Base-by-base conservation (phyloP, 2,797 vertebrate genomes). In the Pempheris klunzingeri region DNA sequence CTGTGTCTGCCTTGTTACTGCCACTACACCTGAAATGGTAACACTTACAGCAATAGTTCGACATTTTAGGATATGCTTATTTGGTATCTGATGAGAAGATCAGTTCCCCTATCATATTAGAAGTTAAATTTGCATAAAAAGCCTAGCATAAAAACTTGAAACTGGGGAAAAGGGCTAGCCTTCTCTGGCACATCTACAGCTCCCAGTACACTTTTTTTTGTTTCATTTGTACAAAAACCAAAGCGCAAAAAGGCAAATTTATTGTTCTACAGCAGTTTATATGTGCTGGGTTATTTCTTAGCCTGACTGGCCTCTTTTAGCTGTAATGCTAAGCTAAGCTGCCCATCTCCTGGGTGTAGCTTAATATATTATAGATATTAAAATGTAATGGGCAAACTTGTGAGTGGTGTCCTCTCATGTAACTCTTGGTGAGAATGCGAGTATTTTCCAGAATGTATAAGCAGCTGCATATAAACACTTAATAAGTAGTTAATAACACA, bases 1-100 rank as follows among this genome's bases (percentile, higher is more conserved):
- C 81, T 86, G 90, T 87, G 80, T 93, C 70, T 77, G 88, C 64
- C 59, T 90, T 81, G 43, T 90, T 89, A 85, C 80, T 89, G 63
- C 73, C 75, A 61, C 55, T 44, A 15, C 24, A 57, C 58, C 28
- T 9, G 46, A 49, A 66, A 46, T 11, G 6, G 1, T 20, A 15
- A 43, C 34, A 55, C 24, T 24, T 1, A 15, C 24, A 26, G 44
- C 41, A 26, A 43, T 0, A 14, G 4, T 26, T 43, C 3, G 26
- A 34, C 24, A 49, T 22, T 30, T 47, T 34, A 3, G 7, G 22
- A 24, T 24, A 2, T 3, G 2, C 28, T 67, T 32, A 39, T 65
- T 60, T 59, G 32, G 9, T 47, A 69, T 74, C 20, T 52, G 28
- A 22, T 22, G 6, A 34, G 28, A 54, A 54, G 13, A 36, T 41